Evolutionary conservation across 2,888 invertebrate species (phyloP), one percentile per base, ranked within the genome.

Genomic region (Lochmaea crataegi): DNA sequence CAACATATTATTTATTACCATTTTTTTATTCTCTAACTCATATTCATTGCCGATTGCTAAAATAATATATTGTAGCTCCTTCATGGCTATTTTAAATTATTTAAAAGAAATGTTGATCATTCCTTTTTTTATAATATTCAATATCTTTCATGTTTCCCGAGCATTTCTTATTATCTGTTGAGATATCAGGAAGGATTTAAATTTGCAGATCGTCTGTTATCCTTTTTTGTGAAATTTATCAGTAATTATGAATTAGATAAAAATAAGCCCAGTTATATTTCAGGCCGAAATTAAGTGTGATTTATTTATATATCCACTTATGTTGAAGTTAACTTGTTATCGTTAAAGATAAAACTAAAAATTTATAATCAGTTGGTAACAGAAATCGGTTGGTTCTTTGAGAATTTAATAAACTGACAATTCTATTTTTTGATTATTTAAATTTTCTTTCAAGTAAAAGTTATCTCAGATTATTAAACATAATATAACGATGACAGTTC

Each of bases 401-500:
- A 32, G 7, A 7, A 32, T 32, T 32, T 32, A 32, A 32, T 32
- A 7, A 26, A 26, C 26, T 26, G 4, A 26, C 32, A 32, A 32
- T 32, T 22, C 22, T 22, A n/a, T n/a, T 32, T 32, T 7, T 32
- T 4, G 26, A 32, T 32, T 32, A 32, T 32, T 32, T 32, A 32
- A 32, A 32, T 32, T 32, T 7, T 32, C 6, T 32, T 6, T 7
- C 1, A 7, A 32, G 4, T n/a, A n/a, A n/a, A n/a, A n/a, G n/a
- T n/a, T n/a, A n/a, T 45, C 2, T 1, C 6, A 12, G 11, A 45
- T 12, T 10, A 18, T 10, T 16, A 53, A 10, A 16, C 9, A 53
- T 16, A 18, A 9, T 51, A 51, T 51, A 53, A 53, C 53, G 53
- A 18, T 18, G 16, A 53, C 53, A 53, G 53, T 53, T 53, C 53